Evolutionary conservation across 2,797 vertebrate species (phyloP), one percentile per base, ranked within the genome.

Genomic region (Centroberyx gerrardi): DNA sequence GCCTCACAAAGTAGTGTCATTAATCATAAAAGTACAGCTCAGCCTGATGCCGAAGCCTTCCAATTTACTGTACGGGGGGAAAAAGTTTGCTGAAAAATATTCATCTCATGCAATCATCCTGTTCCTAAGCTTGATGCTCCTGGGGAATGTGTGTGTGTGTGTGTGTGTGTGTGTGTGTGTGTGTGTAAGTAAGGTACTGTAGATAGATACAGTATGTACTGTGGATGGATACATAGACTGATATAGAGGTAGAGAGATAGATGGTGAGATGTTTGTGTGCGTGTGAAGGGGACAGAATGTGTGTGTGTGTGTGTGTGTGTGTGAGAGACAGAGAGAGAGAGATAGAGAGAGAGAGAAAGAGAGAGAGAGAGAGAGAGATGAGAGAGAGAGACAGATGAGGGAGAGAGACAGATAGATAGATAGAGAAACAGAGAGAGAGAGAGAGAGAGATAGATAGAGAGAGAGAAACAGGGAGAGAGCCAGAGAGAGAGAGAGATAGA

Each of bases 21-120:
- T 90, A 81, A 87, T 90, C 85, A 86, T 40, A 42, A 62, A 74
- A 74, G 72, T 69, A 76, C 74, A 78, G 80, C 82, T 74, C 58
- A 53, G 68, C 38, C 75, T 22, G 56, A 54, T 28, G 68, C 33
- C 64, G 44, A 15, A 56, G 33, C 62, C 53, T 27, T 70, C 48
- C 44, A 77, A 81, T 84, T 82, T 76, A 82, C 58, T 75, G 52
- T 53, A 62, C 8, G 10, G 46, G 17, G 14, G 72, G 64, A 54
- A 68, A 66, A 81, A 51, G 52, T 81, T 84, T 68, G 29, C 52
- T 62, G 52, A 68, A 72, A 82, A 52, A 71, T 75, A 78, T 62
- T 65, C 61, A 65, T 80, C 54, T 33, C 5, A 52, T 49, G 62
- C 52, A 68, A 65, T 66, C 55, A 64, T 17, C 48, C 29, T 18